These are phyloP conservation scores for Fragum fragum DNA, from an alignment of 2,888 invertebrate species.

Conservation along the genomic window DNA sequence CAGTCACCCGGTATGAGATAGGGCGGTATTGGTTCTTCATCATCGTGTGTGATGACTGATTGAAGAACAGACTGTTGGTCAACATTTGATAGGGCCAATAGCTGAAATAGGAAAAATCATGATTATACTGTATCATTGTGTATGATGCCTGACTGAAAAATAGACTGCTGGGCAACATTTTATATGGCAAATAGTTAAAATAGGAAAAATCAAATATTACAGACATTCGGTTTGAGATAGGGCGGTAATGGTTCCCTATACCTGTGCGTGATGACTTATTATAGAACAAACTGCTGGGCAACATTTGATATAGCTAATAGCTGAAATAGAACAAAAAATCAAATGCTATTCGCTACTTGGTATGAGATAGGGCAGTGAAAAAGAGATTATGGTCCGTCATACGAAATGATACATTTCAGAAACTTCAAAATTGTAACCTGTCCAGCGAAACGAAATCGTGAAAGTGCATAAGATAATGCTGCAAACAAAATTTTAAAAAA, in stretches of 20 bases:
- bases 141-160: neutral
- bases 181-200: slow-evolving; percentile 13
- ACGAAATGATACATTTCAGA: no score
- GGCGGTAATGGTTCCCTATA: slow-evolving; percentile 1
- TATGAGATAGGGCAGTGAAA: no score
- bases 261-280: neutral
- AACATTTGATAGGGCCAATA: slow-evolving; percentile 20
- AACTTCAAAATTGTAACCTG: no score
- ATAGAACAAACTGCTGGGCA: neutral
- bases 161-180: slow-evolving; percentile 1
- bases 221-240: slow-evolving; percentile 37
- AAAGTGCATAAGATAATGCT: no score
- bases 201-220: no score
- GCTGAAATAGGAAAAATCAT: neutral
- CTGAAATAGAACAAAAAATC: neutral
- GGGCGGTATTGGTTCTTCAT: slow-evolving; percentile 8
- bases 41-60: neutral
- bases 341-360: no score
- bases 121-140: neutral
- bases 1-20: slow-evolving; percentile 41
- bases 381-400: no score
- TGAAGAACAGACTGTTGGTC: neutral
- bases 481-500: no score
- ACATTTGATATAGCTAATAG: slow-evolving; percentile 14
- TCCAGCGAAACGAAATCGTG: no score